Evolutionary conservation across 1,140 invertebrate genomes (phyloP).

Genomic region (Neodiprion virginianus): DNA sequence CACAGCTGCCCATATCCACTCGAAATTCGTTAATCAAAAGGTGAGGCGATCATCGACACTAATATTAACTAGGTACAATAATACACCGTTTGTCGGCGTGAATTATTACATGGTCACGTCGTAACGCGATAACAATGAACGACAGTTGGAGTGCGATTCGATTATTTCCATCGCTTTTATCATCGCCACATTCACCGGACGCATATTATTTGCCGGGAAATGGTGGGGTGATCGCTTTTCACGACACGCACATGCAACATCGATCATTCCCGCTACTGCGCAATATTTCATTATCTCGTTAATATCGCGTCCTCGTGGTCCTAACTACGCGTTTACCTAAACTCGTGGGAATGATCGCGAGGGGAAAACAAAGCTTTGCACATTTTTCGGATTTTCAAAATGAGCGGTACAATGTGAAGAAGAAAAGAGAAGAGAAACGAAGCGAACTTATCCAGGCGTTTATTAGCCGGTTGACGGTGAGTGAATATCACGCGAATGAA

Average conservation of each 20-base stretch:
- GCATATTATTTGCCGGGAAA: not conserved
- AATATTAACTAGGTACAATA: not conserved
- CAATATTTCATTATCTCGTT: not conserved
- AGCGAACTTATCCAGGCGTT: not conserved
- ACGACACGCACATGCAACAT: not conserved
- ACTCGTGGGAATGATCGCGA: not conserved
- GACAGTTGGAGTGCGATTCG: not conserved
- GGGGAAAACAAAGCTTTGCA: too few relatives aligned
- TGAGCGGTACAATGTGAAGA: not conserved
- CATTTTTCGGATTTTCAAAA: too few relatives aligned
- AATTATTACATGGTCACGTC: not conserved
- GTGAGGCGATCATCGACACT: not conserved
- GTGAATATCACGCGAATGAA: not conserved
- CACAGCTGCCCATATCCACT: not conserved
- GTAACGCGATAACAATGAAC: not conserved
- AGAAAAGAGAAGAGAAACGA: not conserved
- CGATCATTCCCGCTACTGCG: not conserved
- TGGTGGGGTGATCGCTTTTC: not conserved
- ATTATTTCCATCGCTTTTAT: slow-evolving; percentile 1
- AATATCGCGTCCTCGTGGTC: not conserved
- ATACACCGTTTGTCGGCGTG: not conserved
- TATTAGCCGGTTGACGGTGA: not conserved
- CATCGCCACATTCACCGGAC: not conserved
- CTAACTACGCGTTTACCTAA: not conserved
- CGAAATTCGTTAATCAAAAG: not conserved